Evolutionary conservation across 30 jellyfish, hydroid and myxozoan species (phyloP), one percentile per base, ranked within the genome.

Genomic region (Aurelia aurita complex sp. Pacific): DNA sequence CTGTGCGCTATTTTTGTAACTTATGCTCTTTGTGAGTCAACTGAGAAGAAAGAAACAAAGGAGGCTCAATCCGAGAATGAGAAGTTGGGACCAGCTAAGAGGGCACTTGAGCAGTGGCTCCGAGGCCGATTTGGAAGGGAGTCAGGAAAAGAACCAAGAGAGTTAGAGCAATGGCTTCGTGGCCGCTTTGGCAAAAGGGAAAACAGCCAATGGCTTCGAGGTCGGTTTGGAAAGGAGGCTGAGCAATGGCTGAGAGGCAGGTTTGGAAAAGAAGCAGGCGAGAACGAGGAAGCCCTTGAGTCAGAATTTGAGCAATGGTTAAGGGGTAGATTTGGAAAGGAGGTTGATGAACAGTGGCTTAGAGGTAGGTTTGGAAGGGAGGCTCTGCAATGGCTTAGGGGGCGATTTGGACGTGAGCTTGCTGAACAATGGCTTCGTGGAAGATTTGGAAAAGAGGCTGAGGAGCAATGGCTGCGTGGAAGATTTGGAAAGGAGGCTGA

Each of bases 241-340:
- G 96, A 89, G 23, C 97, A 89, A 55, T 89, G 93, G 93, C 67
- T 89, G 64, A 68, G 91, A 38, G 97, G 97, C 46, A 65, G 97
- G n/a, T 89, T 89, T 66, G 97, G 97, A 32, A 74, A 91, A 67
- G 96, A 87, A 60, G 86, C 82, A 0, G 92, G 70, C 14, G 76
- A 62, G 61, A 46, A 46, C 57, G 83, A 61, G 46, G 97, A 94
- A 38, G 80, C 84, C 11, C 80, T 90, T 55, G 94, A 68, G 70
- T 57, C 73, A n/a, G 90, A 81, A 34, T 55, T 87, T 34, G 85
- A 82, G 51, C 88, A 74, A 43, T 73, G 81, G 81, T 88, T 75
- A 8, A 17, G 82, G 33, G 94, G 88, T 33, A 73, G 88, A 63
- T 73, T 74, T 65, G 97, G 97, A 38, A 67, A 87, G 46, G 91